Evolutionary conservation across 1,140 invertebrate species (phyloP).

Genomic region (Euwallacea fornicatus): DNA sequence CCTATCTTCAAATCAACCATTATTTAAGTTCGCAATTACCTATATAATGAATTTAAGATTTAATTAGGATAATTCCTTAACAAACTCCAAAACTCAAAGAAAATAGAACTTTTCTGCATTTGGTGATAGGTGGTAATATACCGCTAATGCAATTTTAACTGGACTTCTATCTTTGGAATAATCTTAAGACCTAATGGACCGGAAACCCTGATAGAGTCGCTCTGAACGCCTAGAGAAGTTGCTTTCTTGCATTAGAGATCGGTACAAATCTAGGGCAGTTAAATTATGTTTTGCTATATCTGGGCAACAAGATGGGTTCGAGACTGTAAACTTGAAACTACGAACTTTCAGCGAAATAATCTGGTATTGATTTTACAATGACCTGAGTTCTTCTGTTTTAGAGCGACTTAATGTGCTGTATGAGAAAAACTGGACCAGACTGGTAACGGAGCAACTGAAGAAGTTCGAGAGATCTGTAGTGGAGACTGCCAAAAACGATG

Average conservation of each 20-base stretch:
- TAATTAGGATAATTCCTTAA: no score
- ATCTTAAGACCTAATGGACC: conserved; percentile 14
- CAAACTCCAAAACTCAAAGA: no score
- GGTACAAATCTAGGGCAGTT: no score
- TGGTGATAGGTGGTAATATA: background rate
- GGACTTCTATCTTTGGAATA: background rate
- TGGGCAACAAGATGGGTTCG: no score
- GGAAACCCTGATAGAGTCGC: conserved; percentile 3
- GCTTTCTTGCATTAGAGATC: conserved; percentile 3
- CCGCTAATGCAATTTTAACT: conserved; percentile 18
- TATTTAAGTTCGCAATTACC: no score
- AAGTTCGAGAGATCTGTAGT: conserved; percentile 78
- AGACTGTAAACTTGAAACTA: no score
- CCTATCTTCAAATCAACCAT: no score
- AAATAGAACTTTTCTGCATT: background rate
- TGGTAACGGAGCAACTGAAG: conserved; percentile 72
- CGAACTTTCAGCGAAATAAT: background rate
- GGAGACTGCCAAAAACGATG: conserved; percentile 64
- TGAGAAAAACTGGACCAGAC: conserved; percentile 77
- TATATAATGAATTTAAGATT: no score
- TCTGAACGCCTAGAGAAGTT: conserved; percentile 9
- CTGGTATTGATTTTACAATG: background rate
- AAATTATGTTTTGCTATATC: no score
- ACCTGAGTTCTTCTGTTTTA: conserved; percentile 54
- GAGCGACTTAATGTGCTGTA: conserved; percentile 80